Conservation (phyloP, 2,113 vertebrate species). For the Sylvietta virens region DNA sequence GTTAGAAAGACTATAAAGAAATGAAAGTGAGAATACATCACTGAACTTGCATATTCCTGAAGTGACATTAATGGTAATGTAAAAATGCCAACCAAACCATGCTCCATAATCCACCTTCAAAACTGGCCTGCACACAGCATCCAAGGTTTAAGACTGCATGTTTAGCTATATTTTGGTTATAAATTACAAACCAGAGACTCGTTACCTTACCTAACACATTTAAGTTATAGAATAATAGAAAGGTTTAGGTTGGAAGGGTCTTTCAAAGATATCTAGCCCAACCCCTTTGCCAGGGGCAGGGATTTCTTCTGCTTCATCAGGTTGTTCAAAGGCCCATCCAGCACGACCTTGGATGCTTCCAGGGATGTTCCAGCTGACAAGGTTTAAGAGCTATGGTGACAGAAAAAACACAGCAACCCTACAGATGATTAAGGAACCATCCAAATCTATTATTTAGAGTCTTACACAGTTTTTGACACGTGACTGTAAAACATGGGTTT, state of each 20-base stretch:
- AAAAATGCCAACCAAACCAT: background rate
- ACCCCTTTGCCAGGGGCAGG: rapidly evolving
- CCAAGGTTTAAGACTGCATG: background rate
- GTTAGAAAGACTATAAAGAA: background rate
- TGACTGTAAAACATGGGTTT: background rate
- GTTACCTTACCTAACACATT: background rate
- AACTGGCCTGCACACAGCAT: background rate
- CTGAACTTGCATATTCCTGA: background rate
- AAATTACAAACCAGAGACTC: background rate
- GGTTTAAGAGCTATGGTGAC: background rate
- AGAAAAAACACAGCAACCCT: background rate
- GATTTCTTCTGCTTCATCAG: background rate
- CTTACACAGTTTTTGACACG: background rate
- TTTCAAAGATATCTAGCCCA: background rate
- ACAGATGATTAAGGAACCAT: background rate
- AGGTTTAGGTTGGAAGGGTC: background rate
- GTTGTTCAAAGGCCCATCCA: background rate
- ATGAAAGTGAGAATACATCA: background rate
- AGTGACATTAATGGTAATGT: background rate
- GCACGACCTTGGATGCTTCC: background rate
- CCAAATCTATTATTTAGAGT: background rate
- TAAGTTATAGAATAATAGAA: background rate
- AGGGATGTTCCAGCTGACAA: background rate
- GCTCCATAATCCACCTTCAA: background rate
- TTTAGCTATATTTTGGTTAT: background rate